Base-by-base conservation (phyloP, 1,140 invertebrate species). In the Artemia franciscana region DNA sequence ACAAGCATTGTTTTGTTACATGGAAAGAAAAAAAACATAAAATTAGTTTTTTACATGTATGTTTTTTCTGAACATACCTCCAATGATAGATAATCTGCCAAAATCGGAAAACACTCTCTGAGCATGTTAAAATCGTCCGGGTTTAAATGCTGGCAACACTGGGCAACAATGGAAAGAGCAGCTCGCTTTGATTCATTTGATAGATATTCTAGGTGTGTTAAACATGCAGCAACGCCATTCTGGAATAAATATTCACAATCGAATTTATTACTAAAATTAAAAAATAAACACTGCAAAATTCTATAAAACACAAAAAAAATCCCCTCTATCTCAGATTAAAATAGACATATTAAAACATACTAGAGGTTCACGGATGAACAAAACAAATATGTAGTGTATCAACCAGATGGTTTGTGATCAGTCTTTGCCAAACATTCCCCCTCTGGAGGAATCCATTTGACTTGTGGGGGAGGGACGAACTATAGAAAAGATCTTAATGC, bases 161-260 rank as follows among this genome's bases (percentile, higher is more conserved):
- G 96, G 28, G 94, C 91, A 0, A 92, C 93, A 60, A 97, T 89
- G 3, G 89, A 87, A 18, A 97, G 77, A 0, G 94, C 92, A 57
- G 91, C 88, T 21, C 92, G 80, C 75, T 97, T 93, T 9, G 93
- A 92, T 68, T 87, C 88, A 64, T 95, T 95, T 26, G 91, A 93
- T 75, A 97, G 97, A 78, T 97, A 98, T 72, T 98, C 94, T 67
- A 98, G 78, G 71, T 91, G 97, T 70, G 86, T 96, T 57, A 98
- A 79, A 71, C 92, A 97, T 5, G 92, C 88, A 21, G 87, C 84
- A 3, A 98, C 91, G 24, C 92, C 93, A 67, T 87, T 80, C 88
- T 91, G 73, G 63, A 77, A 77, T 58, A 60, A 65, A 59, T 65
- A 61, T 51, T 63, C n/a, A 24, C 60, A 15, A 26, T 4, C 26